Conservation (phyloP, 1,140 invertebrate genomes). For the Antheraea pernyi region DNA sequence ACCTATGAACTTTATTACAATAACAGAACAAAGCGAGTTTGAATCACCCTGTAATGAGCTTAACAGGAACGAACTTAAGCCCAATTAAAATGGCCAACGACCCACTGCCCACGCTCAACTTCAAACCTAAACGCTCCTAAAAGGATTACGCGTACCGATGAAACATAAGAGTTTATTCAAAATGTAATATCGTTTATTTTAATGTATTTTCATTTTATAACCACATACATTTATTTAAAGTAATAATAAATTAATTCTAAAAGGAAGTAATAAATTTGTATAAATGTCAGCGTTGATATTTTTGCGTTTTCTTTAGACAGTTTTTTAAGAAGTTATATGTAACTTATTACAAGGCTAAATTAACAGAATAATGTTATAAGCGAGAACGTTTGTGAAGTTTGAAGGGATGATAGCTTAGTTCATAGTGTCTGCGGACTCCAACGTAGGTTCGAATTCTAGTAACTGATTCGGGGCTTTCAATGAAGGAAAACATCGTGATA, state of each 20-base stretch:
- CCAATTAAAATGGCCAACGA: constrained; percentile 1
- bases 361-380: no score
- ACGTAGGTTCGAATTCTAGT: no score
- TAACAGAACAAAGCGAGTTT: constrained; percentile 3
- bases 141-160: background rate
- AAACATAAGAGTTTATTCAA: background rate
- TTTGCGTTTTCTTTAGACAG: no score
- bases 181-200: background rate
- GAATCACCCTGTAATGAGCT: background rate
- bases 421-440: no score
- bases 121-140: background rate
- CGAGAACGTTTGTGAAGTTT: no score
- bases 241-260: background rate
- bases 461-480: no score
- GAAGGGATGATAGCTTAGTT: no score
- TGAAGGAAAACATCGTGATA: no score
- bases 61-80: constrained; percentile 2
- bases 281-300: no score
- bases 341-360: no score
- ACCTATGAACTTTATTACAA: constrained; percentile 4
- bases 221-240: background rate
- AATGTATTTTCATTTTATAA: background rate
- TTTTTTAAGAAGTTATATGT: no score
- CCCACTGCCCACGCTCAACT: background rate
- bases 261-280: background rate